Evolutionary conservation across 2,113 vertebrate genomes (phyloP), one percentile per base, ranked within the genome.

Genomic region (Lophius piscatorius): DNA sequence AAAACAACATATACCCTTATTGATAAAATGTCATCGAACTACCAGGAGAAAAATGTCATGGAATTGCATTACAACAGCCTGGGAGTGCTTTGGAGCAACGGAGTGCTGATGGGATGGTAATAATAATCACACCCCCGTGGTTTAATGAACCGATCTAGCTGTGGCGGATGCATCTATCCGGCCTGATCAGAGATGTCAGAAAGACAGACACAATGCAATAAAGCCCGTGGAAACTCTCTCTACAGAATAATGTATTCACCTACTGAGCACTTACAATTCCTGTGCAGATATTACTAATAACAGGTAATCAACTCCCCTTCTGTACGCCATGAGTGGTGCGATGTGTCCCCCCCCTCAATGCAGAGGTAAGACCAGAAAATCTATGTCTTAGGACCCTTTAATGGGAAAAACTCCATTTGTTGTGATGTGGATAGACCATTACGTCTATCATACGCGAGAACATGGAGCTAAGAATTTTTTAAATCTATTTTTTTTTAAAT

Each of bases 61-160:
- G 39, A 63, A 74, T 44, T 71, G 57, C 34, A 31, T 16, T 49
- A 46, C 5, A 1, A 13, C 54, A 58, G 58, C 58, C 45, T 57
- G 9, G 1, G 57, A 63, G 67, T 1, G 0, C 54, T 47, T 57
- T 18, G 55, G 47, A 33, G 59, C n/a, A n/a, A 58, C 11, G 10
- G 50, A 57, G 33, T 9, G 44, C 45, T 65, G 69, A 74, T 71
- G 63, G 24, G 21, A 31, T 17, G 40, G 29, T 59, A 38, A 74
- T 63, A 68, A 59, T 51, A 76, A 81, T 56, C 60, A 57, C 66
- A 28, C 67, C 58, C 67, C 63, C 26, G 64, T 28, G 26, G 73
- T 78, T 73, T 73, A 47, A 76, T 74, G 56, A 80, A 69, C 47
- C 10, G 48, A 47, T 56, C 74, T 59, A 60, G 59, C 59, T 72